A percentile compares a stretch with the other conserved stretches of the same genome.
phyloP scores from a whole-genome alignment of 2,888 invertebrate species.

The Cistogaster globosa region DNA sequence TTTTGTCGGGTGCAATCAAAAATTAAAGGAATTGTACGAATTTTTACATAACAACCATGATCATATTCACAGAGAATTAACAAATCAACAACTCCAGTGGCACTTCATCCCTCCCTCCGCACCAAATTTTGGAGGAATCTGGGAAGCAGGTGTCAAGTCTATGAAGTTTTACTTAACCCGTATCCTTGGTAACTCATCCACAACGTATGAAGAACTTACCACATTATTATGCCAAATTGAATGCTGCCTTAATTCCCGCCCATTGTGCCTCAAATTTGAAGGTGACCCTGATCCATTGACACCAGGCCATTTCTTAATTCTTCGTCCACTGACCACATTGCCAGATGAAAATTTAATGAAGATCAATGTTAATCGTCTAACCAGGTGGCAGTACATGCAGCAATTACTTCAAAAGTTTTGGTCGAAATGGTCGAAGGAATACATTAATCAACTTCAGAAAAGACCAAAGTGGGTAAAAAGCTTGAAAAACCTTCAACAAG shows the following conservation, averaged over 20 bases:
- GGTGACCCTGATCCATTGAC: slow-evolving; percentile 71
- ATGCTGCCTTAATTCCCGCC: slow-evolving; percentile 77
- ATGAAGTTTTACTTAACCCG: slow-evolving; percentile 77
- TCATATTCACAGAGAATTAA: slow-evolving; percentile 31
- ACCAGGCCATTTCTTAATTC: slow-evolving; percentile 70
- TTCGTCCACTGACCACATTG: slow-evolving; percentile 25
- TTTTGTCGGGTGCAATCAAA: slow-evolving; percentile 67
- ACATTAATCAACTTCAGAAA: slow-evolving; percentile 53
- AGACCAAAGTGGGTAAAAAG: slow-evolving; percentile 56
- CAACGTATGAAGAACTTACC: slow-evolving; percentile 75
- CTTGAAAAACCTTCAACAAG: slow-evolving; percentile 44
- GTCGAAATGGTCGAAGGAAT: slow-evolving; percentile 43
- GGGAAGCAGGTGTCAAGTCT: slow-evolving; percentile 78
- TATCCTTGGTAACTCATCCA: slow-evolving; percentile 72
- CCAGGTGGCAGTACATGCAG: slow-evolving; percentile 64
- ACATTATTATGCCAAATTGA: slow-evolving; percentile 77
- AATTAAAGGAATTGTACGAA: slow-evolving; percentile 52
- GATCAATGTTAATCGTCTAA: slow-evolving; percentile 35
- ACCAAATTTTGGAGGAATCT: slow-evolving; percentile 78
- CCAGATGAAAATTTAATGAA: slow-evolving; percentile 48
- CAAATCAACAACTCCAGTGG: slow-evolving; percentile 73
- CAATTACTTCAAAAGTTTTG: slow-evolving; percentile 62
- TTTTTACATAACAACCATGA: slow-evolving; percentile 36
- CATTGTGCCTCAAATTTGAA: slow-evolving; percentile 72
- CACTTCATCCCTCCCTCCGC: slow-evolving; percentile 77